Percentiles rank a stretch among this genome's conserved stretches.
Conservation (phyloP, 2,113 vertebrate species). For the Elgaria multicarinata region DNA sequence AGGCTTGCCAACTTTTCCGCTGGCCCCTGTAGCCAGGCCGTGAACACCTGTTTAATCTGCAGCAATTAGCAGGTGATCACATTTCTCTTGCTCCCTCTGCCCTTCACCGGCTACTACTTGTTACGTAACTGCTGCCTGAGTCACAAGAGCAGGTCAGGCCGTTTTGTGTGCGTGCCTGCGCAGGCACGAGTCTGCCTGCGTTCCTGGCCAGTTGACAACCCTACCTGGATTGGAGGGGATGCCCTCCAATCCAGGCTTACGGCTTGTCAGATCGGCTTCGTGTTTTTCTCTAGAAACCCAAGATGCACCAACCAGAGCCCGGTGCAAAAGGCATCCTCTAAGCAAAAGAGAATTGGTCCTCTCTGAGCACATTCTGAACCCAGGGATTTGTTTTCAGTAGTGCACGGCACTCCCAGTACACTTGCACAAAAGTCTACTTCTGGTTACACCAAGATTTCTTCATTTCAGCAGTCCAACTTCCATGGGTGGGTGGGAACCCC, state of each 20-base stretch:
- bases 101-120: background rate
- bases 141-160: background rate
- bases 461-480: background rate
- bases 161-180: background rate
- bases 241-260: background rate
- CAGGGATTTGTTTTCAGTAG: background rate
- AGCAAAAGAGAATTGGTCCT: background rate
- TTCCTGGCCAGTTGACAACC: background rate
- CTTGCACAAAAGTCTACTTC: background rate
- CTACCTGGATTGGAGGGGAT: background rate
- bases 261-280: background rate
- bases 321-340: background rate
- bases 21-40: background rate
- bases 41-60: constrained; percentile 11
- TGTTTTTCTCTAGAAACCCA: background rate
- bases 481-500: background rate
- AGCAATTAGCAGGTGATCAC: background rate
- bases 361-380: background rate
- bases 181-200: background rate
- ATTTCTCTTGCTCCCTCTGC: background rate
- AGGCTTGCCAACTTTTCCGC: background rate
- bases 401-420: background rate
- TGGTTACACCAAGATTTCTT: background rate
- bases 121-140: background rate
- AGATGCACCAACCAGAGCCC: background rate